Evolutionary conservation across 2,888 invertebrate genomes (phyloP), one percentile per base, ranked within the genome.

Genomic region (Tolmerus cingulatus): DNA sequence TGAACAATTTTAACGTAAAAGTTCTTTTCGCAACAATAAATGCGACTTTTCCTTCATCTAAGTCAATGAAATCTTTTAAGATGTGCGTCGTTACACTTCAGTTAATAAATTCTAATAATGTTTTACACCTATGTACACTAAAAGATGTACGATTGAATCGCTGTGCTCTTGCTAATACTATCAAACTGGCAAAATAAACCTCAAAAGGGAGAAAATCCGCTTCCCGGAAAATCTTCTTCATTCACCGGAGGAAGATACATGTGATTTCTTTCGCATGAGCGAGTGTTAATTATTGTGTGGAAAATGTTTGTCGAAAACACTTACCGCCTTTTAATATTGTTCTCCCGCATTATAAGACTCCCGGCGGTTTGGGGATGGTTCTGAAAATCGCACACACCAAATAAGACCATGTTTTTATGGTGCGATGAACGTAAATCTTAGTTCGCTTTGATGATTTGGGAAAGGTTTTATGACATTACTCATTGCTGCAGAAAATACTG

Each of bases 391-490:
- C 37, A 84, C 74, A 19, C 74, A 34, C 19, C 66, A 19, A 85
- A 85, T 23, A 40, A 30, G 74, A 27, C 23, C 30, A 43, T 43
- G 46, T 85, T 74, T 74, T 85, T 74, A 74, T 74, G 85, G 74
- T 74, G 43, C 85, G 43, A 16, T 74, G 74, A 85, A 85, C 85
- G 74, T 85, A 74, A 85, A 85, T 74, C 85, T 85, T 85, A 85
- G 85, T 85, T 74, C 85, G 43, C 85, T 85, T 85, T 85, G 85
- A 85, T 74, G 85, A 85, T 85, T 85, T 43, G 85, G 74, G 74
- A 85, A 85, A 74, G 85, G 85, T 85, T 85, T 85, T 85, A 85
- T 85, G 85, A 74, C 74, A 85, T 85, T 85, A 85, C 74, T 74
- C 74, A 85, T 85, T 85, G 85, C 85, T 74, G 43, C 74, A 85